phyloP scores from a whole-genome alignment of 53 echinoderm and acorn worm genomes.

The Apostichopus leukothele region DNA sequence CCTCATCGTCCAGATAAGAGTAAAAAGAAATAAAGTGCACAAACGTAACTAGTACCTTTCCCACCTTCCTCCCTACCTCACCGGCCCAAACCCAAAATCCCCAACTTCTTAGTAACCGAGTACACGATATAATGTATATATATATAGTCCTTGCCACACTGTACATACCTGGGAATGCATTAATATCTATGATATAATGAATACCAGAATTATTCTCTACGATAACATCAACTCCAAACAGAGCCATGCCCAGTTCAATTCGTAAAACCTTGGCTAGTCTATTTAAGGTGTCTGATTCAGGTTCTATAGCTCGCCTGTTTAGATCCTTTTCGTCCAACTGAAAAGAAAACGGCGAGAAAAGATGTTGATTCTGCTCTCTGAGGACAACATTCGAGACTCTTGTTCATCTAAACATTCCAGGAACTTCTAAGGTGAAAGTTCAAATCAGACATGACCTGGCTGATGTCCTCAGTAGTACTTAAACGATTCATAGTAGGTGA shows the following conservation, averaged over 20 bases:
- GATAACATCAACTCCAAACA: conserved; percentile 95
- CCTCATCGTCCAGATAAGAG: too few species aligned
- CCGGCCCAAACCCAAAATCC: background rate
- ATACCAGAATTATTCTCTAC: conserved; percentile 91
- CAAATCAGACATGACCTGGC: too few species aligned
- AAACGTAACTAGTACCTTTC: too few species aligned
- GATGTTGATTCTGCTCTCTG: too few species aligned
- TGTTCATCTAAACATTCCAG: too few species aligned
- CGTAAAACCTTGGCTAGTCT: conserved; percentile 75
- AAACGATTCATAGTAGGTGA: too few species aligned
- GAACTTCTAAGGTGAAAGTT: too few species aligned
- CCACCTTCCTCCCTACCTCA: too few species aligned
- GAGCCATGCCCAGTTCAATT: conserved; percentile 67
- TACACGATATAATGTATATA: too few species aligned
- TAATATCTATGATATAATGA: conserved; percentile 97
- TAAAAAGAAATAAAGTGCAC: too few species aligned
- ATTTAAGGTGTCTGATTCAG: conserved; percentile 72
- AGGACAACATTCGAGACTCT: too few species aligned
- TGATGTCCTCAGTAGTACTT: too few species aligned
- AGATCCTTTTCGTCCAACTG: conserved; percentile 93
- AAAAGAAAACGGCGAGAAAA: background rate
- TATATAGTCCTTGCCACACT: background rate
- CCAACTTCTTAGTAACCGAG: background rate
- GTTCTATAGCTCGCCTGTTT: conserved; percentile 59
- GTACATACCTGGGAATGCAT: conserved; percentile 98